phyloP scores from a whole-genome alignment of 53 echinoderm and acorn worm species.

The Patiria pectinifera region DNA sequence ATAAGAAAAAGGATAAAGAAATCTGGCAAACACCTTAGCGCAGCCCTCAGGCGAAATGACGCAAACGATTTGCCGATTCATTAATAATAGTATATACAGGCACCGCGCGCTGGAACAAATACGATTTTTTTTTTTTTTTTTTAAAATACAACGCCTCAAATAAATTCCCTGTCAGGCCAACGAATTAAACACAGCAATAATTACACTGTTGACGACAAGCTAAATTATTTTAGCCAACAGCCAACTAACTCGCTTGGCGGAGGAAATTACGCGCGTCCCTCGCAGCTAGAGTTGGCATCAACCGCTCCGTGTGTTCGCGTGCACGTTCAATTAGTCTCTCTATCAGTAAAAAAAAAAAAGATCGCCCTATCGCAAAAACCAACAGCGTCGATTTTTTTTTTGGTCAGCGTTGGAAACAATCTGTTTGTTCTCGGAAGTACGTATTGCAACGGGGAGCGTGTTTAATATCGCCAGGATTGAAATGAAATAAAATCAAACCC shows the following conservation, averaged over 20 bases:
- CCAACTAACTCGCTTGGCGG: constrained; percentile 17
- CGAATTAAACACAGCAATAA: constrained; percentile 38
- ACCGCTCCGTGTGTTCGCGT: not conserved
- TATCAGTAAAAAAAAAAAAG: not conserved
- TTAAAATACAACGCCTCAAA: constrained; percentile 14
- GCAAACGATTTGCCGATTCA: constrained; percentile 30
- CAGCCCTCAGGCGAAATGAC: not conserved
- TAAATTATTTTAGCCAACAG: constrained; percentile 57
- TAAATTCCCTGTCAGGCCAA: constrained; percentile 8
- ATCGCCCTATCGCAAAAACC: not conserved
- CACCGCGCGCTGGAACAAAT: not conserved
- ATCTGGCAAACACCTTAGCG: not conserved
- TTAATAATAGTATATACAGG: constrained; percentile 24
- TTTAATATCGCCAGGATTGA: constrained; percentile 45
- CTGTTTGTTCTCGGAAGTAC: constrained; percentile 39
- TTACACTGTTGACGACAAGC: constrained; percentile 37
- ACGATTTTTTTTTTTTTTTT: not conserved
- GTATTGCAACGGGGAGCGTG: constrained; percentile 51
- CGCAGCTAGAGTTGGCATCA: not conserved
- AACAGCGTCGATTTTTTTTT: not conserved
- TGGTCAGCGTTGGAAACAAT: constrained; percentile 4
- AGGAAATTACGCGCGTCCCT: constrained; percentile 54
- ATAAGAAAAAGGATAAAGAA: not conserved
- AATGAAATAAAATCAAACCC: constrained; percentile 23
- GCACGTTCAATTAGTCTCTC: constrained; percentile 17